These are phyloP conservation scores for Chrysomallon squamiferum DNA, from an alignment of 1,140 invertebrate genomes.

Conservation along the genomic window DNA sequence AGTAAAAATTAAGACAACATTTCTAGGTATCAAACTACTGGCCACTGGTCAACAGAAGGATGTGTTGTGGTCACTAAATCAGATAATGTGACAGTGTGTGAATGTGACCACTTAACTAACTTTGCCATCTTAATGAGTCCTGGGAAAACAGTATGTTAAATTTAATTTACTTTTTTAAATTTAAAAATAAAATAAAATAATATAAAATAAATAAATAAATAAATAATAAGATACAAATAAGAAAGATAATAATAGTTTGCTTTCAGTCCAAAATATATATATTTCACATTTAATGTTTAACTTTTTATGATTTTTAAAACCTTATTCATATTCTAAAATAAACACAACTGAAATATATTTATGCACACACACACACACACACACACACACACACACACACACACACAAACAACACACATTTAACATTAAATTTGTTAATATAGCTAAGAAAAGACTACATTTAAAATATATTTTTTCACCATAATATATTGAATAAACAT, in stretches of 20 bases:
- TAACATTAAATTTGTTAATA: neutral
- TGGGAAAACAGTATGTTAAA: slow-evolving; percentile 9
- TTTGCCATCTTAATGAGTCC: slow-evolving; percentile 74
- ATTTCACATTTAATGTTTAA: neutral
- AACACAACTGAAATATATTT: neutral
- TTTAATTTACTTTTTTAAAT: neutral
- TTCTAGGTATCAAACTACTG: neutral
- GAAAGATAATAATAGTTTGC: neutral
- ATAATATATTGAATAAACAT: neutral
- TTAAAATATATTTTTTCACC: neutral
- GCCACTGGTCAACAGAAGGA: slow-evolving; percentile 87
- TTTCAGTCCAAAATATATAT: neutral
- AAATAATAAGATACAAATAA: neutral
- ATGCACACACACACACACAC: neutral
- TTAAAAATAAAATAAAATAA: neutral
- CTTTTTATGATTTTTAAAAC: neutral
- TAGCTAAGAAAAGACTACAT: neutral
- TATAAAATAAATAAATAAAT: neutral
- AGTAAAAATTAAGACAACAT: too few relatives aligned
- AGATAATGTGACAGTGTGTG: slow-evolving; percentile 89
- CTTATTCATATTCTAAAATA: neutral
- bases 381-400: neutral
- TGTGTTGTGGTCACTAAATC: slow-evolving; percentile 78
- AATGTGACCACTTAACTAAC: slow-evolving; percentile 93
- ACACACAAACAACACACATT: too few relatives aligned